Evolutionary conservation across 2,797 vertebrate species (phyloP).

Genomic region (Poecilia gillii): DNA sequence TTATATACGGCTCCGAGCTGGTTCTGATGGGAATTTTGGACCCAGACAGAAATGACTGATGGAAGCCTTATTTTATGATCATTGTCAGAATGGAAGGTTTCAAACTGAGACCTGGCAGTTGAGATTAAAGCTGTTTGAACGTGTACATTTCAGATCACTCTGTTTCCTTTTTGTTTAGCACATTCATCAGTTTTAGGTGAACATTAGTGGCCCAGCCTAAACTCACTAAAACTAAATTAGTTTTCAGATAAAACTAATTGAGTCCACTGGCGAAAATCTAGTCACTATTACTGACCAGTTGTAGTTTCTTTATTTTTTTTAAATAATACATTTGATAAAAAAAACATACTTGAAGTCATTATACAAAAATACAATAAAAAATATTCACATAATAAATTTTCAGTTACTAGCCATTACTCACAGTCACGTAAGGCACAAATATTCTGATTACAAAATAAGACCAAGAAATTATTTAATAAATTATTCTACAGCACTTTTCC

Average conservation of each 20-base stretch:
- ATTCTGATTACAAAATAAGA: not conserved
- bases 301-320: not conserved
- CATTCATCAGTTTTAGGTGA: not conserved
- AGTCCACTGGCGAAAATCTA: not conserved
- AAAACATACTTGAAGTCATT: not conserved
- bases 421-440: not conserved
- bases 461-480: not conserved
- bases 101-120: constrained; percentile 1
- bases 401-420: not conserved
- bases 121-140: not conserved
- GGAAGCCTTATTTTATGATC: constrained; percentile 16
- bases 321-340: not conserved
- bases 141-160: not conserved
- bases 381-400: not conserved
- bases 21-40: constrained; percentile 18
- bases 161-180: not conserved
- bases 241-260: not conserved
- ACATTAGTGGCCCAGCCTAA: not conserved
- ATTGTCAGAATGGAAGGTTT: not conserved
- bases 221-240: not conserved
- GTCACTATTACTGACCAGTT: not conserved
- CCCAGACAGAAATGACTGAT: constrained; percentile 7
- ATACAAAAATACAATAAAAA: not conserved
- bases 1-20: not conserved
- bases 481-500: not conserved